Evolutionary conservation across 2,797 vertebrate species (phyloP).

Genomic region (Microhierax caerulescens): DNA sequence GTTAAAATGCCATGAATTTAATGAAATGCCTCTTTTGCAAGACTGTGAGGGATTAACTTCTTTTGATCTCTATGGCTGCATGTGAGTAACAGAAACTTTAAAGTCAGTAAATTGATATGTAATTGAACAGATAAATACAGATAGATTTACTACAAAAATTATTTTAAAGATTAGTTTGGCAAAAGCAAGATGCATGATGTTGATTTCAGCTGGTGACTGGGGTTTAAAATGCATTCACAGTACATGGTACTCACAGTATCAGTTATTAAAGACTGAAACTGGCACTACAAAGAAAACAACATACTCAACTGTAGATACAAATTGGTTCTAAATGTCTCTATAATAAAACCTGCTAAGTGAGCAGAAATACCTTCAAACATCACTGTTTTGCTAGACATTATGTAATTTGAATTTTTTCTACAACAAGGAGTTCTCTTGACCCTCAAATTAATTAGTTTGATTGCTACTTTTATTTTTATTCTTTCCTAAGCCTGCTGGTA

Average conservation of each 20-base stretch:
- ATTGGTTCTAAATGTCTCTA: not conserved
- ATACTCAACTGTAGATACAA: not conserved
- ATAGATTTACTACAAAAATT: not conserved
- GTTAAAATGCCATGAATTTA: not conserved
- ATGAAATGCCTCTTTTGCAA: not conserved
- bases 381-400: not conserved
- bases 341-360: not conserved
- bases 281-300: not conserved
- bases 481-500: slow-evolving; percentile 2
- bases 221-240: not conserved
- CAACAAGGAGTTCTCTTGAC: not conserved
- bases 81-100: not conserved
- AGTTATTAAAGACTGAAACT: not conserved
- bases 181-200: not conserved
- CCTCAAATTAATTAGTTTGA: slow-evolving; percentile 42
- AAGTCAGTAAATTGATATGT: not conserved
- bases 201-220: not conserved
- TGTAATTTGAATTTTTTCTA: not conserved
- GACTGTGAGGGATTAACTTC: not conserved
- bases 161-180: not conserved
- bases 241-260: not conserved
- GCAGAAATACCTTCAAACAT: not conserved
- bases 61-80: not conserved
- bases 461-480: slow-evolving; percentile 42
- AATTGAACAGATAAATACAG: not conserved